Base-by-base conservation (phyloP, 2,888 invertebrate genomes). In the Crossocerus cetratus region DNA sequence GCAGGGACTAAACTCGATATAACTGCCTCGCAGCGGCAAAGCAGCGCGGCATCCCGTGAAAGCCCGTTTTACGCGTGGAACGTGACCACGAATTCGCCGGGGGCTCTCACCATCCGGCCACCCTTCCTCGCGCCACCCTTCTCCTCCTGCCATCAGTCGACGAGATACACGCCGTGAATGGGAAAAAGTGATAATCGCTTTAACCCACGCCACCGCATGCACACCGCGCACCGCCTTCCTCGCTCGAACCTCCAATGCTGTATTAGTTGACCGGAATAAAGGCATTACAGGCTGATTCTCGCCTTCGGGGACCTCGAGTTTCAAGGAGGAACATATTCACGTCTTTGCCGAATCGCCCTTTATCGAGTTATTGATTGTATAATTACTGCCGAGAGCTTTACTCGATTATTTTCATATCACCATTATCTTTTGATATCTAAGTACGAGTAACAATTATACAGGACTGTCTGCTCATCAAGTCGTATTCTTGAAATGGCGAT, bases 21-120 rank as follows among this genome's bases (percentile, higher is more conserved):
- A 84, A 83, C 78, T 77, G 69, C 65, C 65, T 18, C 56, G 49
- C 16, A 16, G 14, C 49, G 23, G 54, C 69, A 72, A 57, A 71
- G 71, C 65, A 74, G 77, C 77, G 69, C 65, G 58, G 58, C 67
- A 44, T 14, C 57, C 21, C 56, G 11, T 22, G 77, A 81, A 84
- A 86, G 78, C 83, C 80, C 87, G 83, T 80, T 87, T 87, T 87
- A 87, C 84, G 86, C 82, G 84, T 75, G 73, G 72, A 80, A 87
- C 87, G 87, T 87, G 87, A 85, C 86, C 80, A 72, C 78, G 84
- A 83, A 82, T 83, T 76, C 74, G 69, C 78, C 58, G 56, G 55
- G 62, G 42, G 43, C 59, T 64, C 54, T 44, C n/a, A 3, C 11
- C 56, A 5, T 20, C n/a, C 16, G 14, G n/a, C 3, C 57, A 14